Evolutionary conservation across 2,797 vertebrate species (phyloP).

Genomic region (Pangasius djambal): DNA sequence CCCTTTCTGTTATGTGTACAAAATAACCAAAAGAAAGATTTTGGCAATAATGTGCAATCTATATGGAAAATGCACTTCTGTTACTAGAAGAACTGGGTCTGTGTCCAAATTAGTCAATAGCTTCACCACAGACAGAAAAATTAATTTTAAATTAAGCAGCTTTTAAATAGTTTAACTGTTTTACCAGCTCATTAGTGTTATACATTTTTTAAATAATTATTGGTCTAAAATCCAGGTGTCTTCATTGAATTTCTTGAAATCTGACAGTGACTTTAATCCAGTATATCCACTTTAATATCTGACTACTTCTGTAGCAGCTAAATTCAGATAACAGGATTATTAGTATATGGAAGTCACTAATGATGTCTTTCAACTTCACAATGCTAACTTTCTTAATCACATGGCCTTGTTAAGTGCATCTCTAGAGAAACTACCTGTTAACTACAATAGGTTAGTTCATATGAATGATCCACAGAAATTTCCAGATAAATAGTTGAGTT

Average conservation of each 20-base stretch:
- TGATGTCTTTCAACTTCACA: neutral
- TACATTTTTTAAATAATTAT: neutral
- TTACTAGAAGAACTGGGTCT: neutral
- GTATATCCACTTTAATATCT: neutral
- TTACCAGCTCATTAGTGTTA: neutral
- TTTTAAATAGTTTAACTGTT: slow-evolving; percentile 19
- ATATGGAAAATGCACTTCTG: neutral
- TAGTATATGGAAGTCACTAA: neutral
- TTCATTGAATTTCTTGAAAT: neutral
- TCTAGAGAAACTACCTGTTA: neutral
- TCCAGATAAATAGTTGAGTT: neutral
- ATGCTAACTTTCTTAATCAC: neutral
- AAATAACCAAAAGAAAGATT: neutral
- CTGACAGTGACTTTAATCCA: neutral
- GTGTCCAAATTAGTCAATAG: neutral
- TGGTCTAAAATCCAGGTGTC: neutral
- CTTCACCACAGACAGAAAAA: neutral
- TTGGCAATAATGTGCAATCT: neutral
- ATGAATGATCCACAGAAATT: neutral
- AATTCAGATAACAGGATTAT: neutral
- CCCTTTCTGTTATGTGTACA: neutral
- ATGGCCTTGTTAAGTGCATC: neutral
- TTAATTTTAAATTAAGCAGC: neutral
- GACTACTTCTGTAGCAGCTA: neutral
- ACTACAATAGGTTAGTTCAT: neutral